These are phyloP conservation scores for Oreocharis arfaki DNA, from an alignment of 2,113 vertebrate species.

Conservation along the genomic window DNA sequence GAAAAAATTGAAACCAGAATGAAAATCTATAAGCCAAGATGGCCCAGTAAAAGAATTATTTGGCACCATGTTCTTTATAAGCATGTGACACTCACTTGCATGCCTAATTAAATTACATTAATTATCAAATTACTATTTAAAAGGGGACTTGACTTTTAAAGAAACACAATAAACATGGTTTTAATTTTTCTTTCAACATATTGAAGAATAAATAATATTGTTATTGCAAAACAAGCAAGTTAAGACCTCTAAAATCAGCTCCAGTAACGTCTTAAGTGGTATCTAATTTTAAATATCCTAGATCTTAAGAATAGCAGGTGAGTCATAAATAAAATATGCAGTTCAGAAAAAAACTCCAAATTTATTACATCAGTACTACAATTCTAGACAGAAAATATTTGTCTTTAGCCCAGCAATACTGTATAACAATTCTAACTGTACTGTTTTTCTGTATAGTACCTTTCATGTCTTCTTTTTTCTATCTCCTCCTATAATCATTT, in stretches of 20 bases:
- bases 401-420: neutral
- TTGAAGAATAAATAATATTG: neutral
- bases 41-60: neutral
- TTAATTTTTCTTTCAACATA: neutral
- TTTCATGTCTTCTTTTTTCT: neutral
- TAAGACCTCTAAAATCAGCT: neutral
- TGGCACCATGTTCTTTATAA: neutral
- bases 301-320: neutral
- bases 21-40: neutral
- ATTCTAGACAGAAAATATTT: neutral
- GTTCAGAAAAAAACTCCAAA: neutral
- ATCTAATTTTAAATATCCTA: neutral
- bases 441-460: neutral
- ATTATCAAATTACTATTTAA: neutral
- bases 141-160: neutral
- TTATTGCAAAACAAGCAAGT: neutral
- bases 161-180: neutral
- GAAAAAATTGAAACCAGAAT: neutral
- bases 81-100: neutral
- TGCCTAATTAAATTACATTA: neutral
- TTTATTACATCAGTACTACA: neutral
- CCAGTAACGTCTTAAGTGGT: neutral
- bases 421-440: neutral
- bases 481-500: neutral
- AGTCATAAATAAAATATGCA: neutral